Conservation (phyloP, 2,888 invertebrate genomes). For the Oegoconia quadripuncta region DNA sequence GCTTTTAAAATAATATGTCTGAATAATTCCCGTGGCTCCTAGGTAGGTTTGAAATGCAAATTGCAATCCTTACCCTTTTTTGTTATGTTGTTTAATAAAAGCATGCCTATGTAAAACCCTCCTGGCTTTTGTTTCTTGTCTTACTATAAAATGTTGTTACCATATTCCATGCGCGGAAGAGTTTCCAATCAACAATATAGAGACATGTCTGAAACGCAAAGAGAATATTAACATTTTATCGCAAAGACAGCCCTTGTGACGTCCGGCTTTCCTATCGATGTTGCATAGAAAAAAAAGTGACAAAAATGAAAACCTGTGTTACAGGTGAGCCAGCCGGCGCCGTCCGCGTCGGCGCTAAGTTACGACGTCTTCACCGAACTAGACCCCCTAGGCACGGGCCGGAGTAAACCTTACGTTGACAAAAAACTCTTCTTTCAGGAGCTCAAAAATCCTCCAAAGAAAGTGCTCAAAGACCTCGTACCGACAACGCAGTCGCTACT, state of each 20-base stretch:
- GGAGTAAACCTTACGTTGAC: constrained; percentile 95
- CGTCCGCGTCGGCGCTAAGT: constrained; percentile 52
- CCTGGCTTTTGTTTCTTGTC: too few species aligned
- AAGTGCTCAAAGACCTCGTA: constrained; percentile 92
- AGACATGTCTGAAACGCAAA: too few species aligned
- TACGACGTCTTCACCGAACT: constrained; percentile 95
- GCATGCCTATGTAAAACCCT: too few species aligned
- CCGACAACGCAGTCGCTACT: constrained; percentile 58
- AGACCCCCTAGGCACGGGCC: constrained; percentile 95
- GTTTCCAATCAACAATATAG: too few species aligned
- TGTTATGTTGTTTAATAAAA: too few species aligned
- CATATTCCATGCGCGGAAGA: too few species aligned
- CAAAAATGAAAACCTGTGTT: constrained; percentile 45
- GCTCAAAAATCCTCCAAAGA: constrained; percentile 95
- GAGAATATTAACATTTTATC: too few species aligned
- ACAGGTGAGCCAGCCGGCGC: constrained; percentile 65
- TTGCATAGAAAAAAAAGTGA: constrained; percentile 10
- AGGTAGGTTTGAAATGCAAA: too few species aligned
- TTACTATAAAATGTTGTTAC: too few species aligned
- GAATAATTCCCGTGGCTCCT: too few species aligned
- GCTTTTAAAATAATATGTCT: too few species aligned
- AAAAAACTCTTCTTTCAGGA: constrained; percentile 98
- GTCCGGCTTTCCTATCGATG: constrained; percentile 30
- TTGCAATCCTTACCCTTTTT: too few species aligned
- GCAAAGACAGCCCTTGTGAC: constrained; percentile 40